Conservation (phyloP, 2,113 vertebrate species). For the Progne subis region DNA sequence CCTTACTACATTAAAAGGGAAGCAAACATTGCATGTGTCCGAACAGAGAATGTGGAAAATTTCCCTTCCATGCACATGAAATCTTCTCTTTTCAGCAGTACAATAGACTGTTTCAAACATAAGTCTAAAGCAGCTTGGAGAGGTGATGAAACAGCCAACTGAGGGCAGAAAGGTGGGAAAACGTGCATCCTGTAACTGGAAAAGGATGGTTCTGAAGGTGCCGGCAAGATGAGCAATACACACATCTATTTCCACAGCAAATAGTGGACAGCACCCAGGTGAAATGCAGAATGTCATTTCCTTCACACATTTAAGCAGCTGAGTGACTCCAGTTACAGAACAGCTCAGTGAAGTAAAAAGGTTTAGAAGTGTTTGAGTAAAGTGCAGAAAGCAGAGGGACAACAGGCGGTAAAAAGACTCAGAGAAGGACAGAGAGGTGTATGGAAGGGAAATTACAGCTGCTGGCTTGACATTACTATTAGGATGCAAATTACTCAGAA, state of each 20-base stretch:
- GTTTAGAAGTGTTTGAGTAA: constrained; percentile 16
- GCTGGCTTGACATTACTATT: neutral
- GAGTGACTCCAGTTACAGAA: constrained; percentile 61
- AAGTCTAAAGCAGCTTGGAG: neutral
- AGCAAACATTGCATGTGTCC: neutral
- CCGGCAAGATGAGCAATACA: neutral
- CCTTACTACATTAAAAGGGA: neutral
- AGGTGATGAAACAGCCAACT: neutral
- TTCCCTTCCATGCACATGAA: neutral
- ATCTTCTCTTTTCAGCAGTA: neutral
- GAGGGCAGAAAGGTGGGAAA: neutral
- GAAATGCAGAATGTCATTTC: constrained; percentile 17
- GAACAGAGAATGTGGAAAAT: neutral
- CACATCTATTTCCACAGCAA: neutral
- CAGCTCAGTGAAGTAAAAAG: constrained; percentile 1
- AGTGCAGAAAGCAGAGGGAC: constrained; percentile 4
- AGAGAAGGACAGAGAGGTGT: constrained; percentile 1
- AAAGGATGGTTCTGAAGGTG: neutral
- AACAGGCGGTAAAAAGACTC: neutral
- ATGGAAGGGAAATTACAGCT: neutral
- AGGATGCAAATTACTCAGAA: neutral
- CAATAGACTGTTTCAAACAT: neutral
- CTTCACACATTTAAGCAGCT: constrained; percentile 58
- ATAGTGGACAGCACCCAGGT: neutral
- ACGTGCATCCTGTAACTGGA: neutral